These are phyloP conservation scores for Scaptomyza graminum DNA, from an alignment of 1,140 invertebrate species.

Conservation along the genomic window DNA sequence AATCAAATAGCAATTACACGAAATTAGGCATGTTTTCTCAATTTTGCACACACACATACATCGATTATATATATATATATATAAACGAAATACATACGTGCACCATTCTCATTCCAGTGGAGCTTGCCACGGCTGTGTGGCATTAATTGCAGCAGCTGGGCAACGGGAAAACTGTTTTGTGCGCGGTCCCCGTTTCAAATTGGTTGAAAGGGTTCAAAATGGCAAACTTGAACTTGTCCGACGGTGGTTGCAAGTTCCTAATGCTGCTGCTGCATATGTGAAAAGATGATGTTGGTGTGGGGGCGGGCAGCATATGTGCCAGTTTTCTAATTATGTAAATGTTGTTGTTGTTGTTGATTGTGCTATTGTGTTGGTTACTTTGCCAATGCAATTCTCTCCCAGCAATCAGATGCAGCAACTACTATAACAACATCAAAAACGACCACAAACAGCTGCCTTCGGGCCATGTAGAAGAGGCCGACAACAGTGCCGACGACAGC, in stretches of 20 bases:
- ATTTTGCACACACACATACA: constrained; percentile 60
- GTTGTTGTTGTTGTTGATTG: constrained; percentile 37
- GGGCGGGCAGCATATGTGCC: constrained; percentile 68
- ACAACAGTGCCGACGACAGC: constrained; percentile 52
- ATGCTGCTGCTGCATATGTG: background rate
- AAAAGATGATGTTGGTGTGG: constrained; percentile 21
- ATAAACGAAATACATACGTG: constrained; percentile 10
- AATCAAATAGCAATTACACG: constrained; percentile 84
- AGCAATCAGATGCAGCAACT: constrained; percentile 23
- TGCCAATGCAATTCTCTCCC: constrained; percentile 15
- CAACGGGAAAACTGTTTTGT: constrained; percentile 47
- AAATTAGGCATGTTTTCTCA: constrained; percentile 84
- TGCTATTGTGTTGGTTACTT: constrained; percentile 15
- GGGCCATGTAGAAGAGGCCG: constrained; percentile 24
- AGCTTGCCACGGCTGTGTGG: constrained; percentile 41
- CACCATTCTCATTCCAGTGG: constrained; percentile 34
- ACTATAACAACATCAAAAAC: constrained; percentile 24
- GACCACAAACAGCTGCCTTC: constrained; percentile 42
- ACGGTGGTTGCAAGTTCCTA: constrained; percentile 51
- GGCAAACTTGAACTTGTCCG: constrained; percentile 77
- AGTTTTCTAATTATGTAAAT: constrained; percentile 80
- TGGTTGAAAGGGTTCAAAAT: constrained; percentile 76
- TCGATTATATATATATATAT: background rate
- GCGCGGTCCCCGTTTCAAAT: constrained; percentile 56
- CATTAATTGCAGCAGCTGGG: constrained; percentile 81